Conservation (phyloP, 2,888 invertebrate species). For the Cataglyphis rosenhaueri region DNA sequence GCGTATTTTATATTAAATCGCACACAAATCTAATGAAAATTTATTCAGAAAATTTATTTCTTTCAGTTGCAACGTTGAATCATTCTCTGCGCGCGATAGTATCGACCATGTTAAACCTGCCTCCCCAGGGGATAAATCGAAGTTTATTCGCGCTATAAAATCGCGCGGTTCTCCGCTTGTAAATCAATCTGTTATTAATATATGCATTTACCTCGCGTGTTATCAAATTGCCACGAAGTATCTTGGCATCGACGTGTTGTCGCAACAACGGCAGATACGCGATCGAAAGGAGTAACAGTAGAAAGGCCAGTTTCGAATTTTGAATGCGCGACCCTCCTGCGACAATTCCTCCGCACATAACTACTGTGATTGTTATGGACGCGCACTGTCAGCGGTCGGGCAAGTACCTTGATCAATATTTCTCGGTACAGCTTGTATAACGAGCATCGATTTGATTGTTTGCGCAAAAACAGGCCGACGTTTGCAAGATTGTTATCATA, state of each 20-base stretch:
- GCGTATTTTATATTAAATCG: background rate
- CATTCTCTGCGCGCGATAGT: background rate
- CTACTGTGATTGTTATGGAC: constrained; percentile 59
- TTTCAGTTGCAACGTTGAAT: background rate
- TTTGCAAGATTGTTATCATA: background rate
- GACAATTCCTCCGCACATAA: constrained; percentile 59
- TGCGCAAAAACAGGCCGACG: constrained; percentile 21
- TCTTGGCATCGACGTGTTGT: constrained; percentile 66
- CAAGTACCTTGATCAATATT: constrained; percentile 71
- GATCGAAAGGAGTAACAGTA: constrained; percentile 51
- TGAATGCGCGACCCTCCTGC: constrained; percentile 25
- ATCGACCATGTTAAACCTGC: background rate
- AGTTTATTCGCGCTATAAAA: constrained; percentile 4
- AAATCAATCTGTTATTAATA: background rate
- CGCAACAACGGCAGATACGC: constrained; percentile 52
- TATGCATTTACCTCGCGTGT: constrained; percentile 72
- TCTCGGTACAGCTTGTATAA: constrained; percentile 38
- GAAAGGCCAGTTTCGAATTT: constrained; percentile 34
- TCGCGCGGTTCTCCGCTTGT: background rate
- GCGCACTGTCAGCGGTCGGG: constrained; percentile 59
- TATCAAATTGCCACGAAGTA: constrained; percentile 75
- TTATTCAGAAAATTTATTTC: too few relatives aligned
- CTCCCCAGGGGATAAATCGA: background rate
- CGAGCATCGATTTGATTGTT: constrained; percentile 34
- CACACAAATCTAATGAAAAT: background rate